Conservation (phyloP, 2,888 invertebrate species). For the Pollenia griseotomentosa region DNA sequence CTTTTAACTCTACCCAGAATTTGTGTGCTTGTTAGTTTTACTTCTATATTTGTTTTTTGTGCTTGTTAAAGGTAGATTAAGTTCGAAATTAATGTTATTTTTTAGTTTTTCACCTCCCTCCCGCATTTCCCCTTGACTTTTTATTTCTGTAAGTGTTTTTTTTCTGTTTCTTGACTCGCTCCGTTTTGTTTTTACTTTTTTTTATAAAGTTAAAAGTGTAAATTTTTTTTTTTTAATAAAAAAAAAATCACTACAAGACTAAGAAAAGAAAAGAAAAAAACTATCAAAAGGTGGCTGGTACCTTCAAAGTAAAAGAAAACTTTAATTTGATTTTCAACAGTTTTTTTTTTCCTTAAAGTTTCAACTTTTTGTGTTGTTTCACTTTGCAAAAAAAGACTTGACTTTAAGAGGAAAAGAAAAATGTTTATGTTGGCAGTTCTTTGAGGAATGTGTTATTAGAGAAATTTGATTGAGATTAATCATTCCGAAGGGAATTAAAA, state of each 20-base stretch:
- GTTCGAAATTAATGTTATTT: slow-evolving; percentile 73
- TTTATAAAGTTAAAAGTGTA: slow-evolving; percentile 57
- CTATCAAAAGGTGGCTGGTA: not conserved
- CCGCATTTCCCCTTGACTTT: not conserved
- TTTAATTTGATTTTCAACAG: slow-evolving; percentile 62
- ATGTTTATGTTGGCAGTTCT: slow-evolving; percentile 42
- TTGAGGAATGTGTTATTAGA: not conserved
- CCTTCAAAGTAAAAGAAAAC: slow-evolving; percentile 37
- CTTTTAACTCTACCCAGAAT: slow-evolving; percentile 35
- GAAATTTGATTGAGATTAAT: too few relatives aligned
- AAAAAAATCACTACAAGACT: slow-evolving; percentile 16
- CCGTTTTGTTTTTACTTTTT: not conserved
- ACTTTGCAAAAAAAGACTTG: not conserved
- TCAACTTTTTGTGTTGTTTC: not conserved
- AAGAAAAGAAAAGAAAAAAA: not conserved
- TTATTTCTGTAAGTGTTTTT: slow-evolving; percentile 42
- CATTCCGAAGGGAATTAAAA: not conserved
- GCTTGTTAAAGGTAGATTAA: slow-evolving; percentile 72
- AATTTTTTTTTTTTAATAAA: slow-evolving; percentile 32
- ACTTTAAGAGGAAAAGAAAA: slow-evolving; percentile 35
- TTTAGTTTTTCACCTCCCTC: slow-evolving; percentile 12
- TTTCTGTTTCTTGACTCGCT: slow-evolving; percentile 1
- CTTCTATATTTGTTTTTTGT: slow-evolving; percentile 61
- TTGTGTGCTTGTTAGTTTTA: slow-evolving; percentile 15
- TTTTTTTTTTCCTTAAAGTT: not conserved